Evolutionary conservation across 2,888 invertebrate species (phyloP).

Genomic region (Aromia moschata): DNA sequence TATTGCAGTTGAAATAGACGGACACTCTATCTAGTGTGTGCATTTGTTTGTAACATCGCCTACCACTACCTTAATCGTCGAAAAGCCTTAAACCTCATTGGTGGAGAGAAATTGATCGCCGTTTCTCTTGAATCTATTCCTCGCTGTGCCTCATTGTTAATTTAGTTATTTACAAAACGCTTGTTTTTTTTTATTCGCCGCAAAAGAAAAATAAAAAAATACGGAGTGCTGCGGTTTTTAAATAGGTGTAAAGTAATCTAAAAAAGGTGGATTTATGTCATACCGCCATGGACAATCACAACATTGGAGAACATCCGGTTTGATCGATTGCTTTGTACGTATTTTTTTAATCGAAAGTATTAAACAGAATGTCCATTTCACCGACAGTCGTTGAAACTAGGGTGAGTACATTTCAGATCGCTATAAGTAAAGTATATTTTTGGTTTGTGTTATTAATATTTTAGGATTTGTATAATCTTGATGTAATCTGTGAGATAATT

Average conservation of each 20-base stretch:
- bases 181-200: no score
- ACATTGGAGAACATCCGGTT: not conserved
- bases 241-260: no score
- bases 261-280: not conserved
- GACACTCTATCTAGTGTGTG: not conserved
- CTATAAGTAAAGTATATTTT: no score
- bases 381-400: constrained; percentile 8
- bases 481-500: no score
- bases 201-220: no score
- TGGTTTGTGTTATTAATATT: no score
- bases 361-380: constrained; percentile 20
- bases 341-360: not conserved
- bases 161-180: constrained; percentile 16
- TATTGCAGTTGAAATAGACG: constrained; percentile 6
- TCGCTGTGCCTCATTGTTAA: constrained; percentile 1
- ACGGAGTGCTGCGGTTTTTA: no score
- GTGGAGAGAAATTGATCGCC: constrained; percentile 22
- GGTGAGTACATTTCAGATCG: constrained; percentile 15
- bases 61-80: constrained; percentile 8
- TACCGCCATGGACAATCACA: constrained; percentile 8
- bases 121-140: constrained; percentile 4
- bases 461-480: no score
- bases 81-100: constrained; percentile 14
- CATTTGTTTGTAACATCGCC: constrained; percentile 21
- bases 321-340: constrained; percentile 12